Conservation (phyloP, 2,113 vertebrate genomes). For the Petaurus breviceps region DNA sequence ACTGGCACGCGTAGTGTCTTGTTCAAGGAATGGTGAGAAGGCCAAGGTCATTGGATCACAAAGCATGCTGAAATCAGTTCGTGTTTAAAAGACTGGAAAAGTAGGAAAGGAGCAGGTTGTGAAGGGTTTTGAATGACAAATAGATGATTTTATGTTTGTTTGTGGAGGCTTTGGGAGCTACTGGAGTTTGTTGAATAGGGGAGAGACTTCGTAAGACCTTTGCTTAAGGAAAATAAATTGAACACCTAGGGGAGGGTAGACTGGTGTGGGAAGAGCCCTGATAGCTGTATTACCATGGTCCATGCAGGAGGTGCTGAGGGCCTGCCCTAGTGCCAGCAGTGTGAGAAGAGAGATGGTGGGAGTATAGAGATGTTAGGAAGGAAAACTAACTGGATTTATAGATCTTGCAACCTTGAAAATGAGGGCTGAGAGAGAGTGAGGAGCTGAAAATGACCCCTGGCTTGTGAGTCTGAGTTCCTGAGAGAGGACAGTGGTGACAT, state of each 20-base stretch:
- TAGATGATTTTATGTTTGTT: not conserved
- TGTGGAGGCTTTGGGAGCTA: not conserved
- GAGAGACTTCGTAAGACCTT: not conserved
- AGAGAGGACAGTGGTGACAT: not conserved
- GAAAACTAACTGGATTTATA: not conserved
- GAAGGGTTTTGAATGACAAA: not conserved
- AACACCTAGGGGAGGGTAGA: not conserved
- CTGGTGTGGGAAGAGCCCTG: not conserved
- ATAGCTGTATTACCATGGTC: not conserved
- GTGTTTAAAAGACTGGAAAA: not conserved
- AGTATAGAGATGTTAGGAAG: not conserved
- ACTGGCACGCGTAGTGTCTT: not conserved
- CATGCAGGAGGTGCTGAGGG: not conserved
- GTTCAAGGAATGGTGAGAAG: not conserved
- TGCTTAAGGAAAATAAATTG: not conserved
- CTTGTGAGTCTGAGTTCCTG: not conserved
- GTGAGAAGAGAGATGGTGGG: not conserved
- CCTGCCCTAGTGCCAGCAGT: not conserved
- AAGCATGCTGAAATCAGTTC: not conserved
- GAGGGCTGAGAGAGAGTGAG: not conserved
- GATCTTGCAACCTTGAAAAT: not conserved
- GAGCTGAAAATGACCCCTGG: not conserved
- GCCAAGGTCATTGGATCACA: not conserved
- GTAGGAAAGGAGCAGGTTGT: not conserved
- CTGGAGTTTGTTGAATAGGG: not conserved